These are phyloP conservation scores for Danio choprae DNA, from an alignment of 2,797 vertebrate genomes.

Conservation along the genomic window DNA sequence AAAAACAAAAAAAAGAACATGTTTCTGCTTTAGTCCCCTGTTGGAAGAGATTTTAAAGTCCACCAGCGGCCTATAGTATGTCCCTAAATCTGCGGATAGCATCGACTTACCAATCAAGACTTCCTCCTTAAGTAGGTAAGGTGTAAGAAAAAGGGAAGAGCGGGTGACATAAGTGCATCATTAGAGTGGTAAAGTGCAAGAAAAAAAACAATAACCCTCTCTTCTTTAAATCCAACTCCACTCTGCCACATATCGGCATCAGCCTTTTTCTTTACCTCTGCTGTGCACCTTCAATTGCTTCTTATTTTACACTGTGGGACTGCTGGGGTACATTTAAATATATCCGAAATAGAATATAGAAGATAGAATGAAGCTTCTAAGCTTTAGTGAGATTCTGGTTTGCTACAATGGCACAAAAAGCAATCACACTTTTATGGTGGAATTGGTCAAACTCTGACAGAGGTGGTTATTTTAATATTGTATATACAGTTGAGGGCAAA, in stretches of 20 bases:
- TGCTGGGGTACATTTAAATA: background rate
- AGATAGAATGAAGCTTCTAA: constrained; percentile 2
- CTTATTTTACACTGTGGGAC: constrained; percentile 7
- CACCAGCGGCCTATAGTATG: constrained; percentile 94
- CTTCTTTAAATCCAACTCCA: constrained; percentile 83
- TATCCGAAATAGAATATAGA: background rate
- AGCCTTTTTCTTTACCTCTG: constrained; percentile 65
- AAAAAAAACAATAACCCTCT: constrained; percentile 97
- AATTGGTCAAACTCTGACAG: constrained; percentile 3
- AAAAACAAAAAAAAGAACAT: constrained; percentile 88
- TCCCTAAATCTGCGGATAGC: constrained; percentile 97
- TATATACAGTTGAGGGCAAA: too few relatives aligned
- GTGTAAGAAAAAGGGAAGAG: constrained; percentile 99
- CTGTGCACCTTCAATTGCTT: constrained; percentile 20
- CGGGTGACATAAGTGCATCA: constrained; percentile 99
- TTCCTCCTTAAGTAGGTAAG: constrained; percentile 99
- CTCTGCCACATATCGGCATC: constrained; percentile 63
- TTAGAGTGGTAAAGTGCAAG: constrained; percentile 98
- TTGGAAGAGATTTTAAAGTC: constrained; percentile 88
- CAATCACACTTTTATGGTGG: constrained; percentile 17
- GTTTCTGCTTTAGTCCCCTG: constrained; percentile 86
- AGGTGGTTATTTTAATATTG: background rate
- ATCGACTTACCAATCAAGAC: constrained; percentile 99
- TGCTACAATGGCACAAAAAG: constrained; percentile 18
- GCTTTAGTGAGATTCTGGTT: background rate